Evolutionary conservation across 2,113 vertebrate species (phyloP), one percentile per base, ranked within the genome.

Genomic region (Tichodroma muraria): DNA sequence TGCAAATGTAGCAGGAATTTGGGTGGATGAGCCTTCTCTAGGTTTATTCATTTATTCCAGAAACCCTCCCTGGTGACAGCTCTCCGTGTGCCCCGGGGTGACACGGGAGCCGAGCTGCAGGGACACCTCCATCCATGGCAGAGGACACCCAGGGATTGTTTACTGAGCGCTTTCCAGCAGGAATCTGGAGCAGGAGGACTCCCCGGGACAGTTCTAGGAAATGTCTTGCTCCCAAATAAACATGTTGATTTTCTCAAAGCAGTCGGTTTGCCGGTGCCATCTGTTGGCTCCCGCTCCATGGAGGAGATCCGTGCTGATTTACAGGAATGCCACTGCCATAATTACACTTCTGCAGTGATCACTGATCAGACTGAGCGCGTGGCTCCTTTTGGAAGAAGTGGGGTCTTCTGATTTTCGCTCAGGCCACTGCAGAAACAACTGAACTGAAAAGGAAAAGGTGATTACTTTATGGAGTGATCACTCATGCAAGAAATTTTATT

Each of bases 31-130:
- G 20, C 33, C 40, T 81, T 33, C 40, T 49, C 57, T 44, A 17
- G 71, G 42, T 33, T 18, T 2, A 0, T 2, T 19, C 5, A 0
- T 33, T 35, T 6, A 1, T 11, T 6, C 25, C n/a, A 3, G 4
- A 37, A n/a, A 11, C 14, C 31, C 4, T 4, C 20, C 2, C 14
- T 3, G 20, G 38, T 9, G 77, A 2, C 17, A 21, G 30, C 52
- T 78, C 7, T 19, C 3, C n/a, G n/a, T 3, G 0, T 25, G 59
- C 47, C 79, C 65, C 49, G 2, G 0, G 10, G 31, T 25, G 8
- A 5, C 33, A 0, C 1, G 0, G 37, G 59, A 50, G 3, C 78
- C 0, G 0, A 4, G 30, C 14, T 24, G 18, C 24, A 4, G 3
- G 63, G 81, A 18, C 19, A 0, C 3, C 17, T 9, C 49, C 15